Percentiles rank a stretch among this genome's conserved stretches.
phyloP scores from a whole-genome alignment of 1,140 invertebrate genomes.

The Caerostris darwini region DNA sequence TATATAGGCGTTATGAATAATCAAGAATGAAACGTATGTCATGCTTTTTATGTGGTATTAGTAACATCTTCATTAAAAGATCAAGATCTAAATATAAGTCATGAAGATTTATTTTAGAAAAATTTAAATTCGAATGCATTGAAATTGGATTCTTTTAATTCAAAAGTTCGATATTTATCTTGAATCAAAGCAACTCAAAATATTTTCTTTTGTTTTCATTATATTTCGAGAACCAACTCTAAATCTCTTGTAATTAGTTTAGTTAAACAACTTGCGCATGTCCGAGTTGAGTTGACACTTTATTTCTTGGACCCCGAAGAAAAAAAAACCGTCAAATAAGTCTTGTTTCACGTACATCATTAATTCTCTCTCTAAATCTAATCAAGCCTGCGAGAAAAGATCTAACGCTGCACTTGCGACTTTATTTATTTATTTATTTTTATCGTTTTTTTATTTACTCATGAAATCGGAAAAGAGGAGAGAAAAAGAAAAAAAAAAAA shows the following conservation, averaged over 20 bases:
- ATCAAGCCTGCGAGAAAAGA: constrained; percentile 54
- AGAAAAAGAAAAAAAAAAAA: background rate
- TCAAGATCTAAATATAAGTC: too few species aligned
- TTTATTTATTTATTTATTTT: constrained; percentile 29
- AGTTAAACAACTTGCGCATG: constrained; percentile 40
- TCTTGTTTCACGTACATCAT: constrained; percentile 29
- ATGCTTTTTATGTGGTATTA: too few species aligned
- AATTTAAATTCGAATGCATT: too few species aligned
- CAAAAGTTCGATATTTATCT: background rate
- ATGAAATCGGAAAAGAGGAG: constrained; percentile 53
- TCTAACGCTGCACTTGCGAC: constrained; percentile 65
- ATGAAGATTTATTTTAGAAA: too few species aligned
- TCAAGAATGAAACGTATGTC: too few species aligned
- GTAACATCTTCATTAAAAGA: too few species aligned
- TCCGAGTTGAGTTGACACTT: constrained; percentile 29
- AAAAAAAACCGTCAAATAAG: constrained; percentile 38
- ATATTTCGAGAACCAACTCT: background rate
- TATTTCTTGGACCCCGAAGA: background rate
- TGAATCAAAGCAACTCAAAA: background rate
- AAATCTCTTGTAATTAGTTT: constrained; percentile 46
- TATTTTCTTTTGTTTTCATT: background rate
- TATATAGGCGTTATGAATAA: too few species aligned
- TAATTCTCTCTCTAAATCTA: constrained; percentile 72
- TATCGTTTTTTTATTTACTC: constrained; percentile 65
- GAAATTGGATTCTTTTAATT: background rate